Conservation (phyloP, 2,797 vertebrate species). For the Rhynchotus rufescens region DNA sequence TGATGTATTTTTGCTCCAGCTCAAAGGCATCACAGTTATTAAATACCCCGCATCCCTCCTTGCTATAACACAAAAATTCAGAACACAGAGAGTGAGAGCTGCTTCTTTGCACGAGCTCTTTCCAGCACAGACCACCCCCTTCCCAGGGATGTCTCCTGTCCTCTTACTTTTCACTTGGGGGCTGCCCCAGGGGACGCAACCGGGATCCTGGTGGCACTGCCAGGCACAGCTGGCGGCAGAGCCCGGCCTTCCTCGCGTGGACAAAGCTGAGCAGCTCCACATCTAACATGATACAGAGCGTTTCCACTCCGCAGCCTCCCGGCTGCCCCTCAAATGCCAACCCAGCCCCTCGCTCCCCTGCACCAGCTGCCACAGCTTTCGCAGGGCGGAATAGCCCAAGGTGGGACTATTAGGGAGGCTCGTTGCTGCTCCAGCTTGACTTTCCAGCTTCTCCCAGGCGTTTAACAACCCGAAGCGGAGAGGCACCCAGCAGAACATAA, state of each 20-base stretch:
- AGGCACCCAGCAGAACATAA: not conserved
- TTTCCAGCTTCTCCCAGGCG: not conserved
- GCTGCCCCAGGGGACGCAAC: too few relatives aligned
- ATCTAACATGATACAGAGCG: not conserved
- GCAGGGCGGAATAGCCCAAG: not conserved
- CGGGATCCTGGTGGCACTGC: not conserved
- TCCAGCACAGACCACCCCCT: not conserved
- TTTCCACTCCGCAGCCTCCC: not conserved
- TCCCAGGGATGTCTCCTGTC: not conserved
- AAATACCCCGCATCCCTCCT: not conserved
- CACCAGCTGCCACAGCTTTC: not conserved
- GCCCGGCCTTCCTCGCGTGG: too few relatives aligned
- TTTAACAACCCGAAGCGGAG: not conserved
- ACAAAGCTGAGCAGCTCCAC: not conserved
- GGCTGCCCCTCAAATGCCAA: not conserved
- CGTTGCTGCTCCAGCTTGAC: not conserved
- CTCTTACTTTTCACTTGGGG: not conserved
- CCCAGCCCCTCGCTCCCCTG: accelerated
- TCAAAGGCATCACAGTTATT: accelerated
- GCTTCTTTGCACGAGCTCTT: not conserved
- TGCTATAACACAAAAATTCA: not conserved
- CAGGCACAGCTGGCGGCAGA: not conserved
- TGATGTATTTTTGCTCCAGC: not conserved
- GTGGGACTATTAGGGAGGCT: too few relatives aligned
- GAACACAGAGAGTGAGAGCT: accelerated